phyloP scores from a whole-genome alignment of 2,797 vertebrate genomes.

The Benthosema pterotum region DNA sequence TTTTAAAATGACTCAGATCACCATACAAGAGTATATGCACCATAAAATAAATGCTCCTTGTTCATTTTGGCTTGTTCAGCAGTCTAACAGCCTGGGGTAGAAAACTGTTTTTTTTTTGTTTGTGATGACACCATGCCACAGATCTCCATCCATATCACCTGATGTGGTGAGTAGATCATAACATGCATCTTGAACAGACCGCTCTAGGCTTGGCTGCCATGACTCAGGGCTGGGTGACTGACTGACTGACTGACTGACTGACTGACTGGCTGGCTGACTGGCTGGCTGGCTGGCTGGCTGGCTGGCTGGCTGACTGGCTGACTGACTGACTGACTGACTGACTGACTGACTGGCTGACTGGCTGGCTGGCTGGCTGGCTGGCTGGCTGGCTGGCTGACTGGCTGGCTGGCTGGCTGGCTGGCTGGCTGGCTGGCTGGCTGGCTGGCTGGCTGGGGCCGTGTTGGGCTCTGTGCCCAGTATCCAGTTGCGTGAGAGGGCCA shows the following conservation, averaged over 20 bases:
- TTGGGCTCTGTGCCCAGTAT: conserved; percentile 30
- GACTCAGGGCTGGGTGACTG: conserved; percentile 29
- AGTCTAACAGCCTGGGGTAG: too few relatives aligned
- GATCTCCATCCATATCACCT: conserved; percentile 3
- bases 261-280: conserved; percentile 31
- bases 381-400: conserved; percentile 37
- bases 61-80: too few relatives aligned
- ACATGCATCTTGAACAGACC: conserved; percentile 11
- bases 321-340: too few relatives aligned
- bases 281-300: conserved; percentile 30
- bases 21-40: too few relatives aligned
- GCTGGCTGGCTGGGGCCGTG: conserved; percentile 34
- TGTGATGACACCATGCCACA: not conserved
- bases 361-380: conserved; percentile 26
- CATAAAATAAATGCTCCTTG: too few relatives aligned
- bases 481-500: conserved; percentile 12
- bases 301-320: conserved; percentile 23
- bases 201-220: conserved; percentile 29
- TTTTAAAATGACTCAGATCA: too few relatives aligned
- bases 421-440: conserved; percentile 30
- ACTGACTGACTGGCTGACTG: too few relatives aligned
- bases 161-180: conserved; percentile 45
- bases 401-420: conserved; percentile 34
- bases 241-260: too few relatives aligned
- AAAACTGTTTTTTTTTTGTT: too few relatives aligned